phyloP scores from a whole-genome alignment of 2,113 vertebrate genomes.

The Amia ocellicauda region DNA sequence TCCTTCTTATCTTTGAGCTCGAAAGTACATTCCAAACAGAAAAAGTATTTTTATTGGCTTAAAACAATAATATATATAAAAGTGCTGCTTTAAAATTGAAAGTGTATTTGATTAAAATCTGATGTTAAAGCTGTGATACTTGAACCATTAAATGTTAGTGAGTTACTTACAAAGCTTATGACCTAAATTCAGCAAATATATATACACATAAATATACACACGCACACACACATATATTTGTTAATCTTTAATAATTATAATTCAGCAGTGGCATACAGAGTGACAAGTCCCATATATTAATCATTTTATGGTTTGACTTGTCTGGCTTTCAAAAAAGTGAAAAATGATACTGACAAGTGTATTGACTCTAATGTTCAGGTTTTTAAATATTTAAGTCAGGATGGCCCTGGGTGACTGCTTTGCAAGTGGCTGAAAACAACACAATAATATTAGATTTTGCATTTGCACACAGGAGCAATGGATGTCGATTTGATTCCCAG shows the following conservation, averaged over 20 bases:
- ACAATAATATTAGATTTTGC: constrained; percentile 1
- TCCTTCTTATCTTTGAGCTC: constrained; percentile 83
- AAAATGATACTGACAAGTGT: background rate
- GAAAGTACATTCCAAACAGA: constrained; percentile 77
- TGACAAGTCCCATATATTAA: constrained; percentile 8
- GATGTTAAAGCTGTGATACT: constrained; percentile 63
- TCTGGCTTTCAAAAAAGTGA: constrained; percentile 15
- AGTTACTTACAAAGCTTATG: background rate
- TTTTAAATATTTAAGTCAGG: constrained; percentile 22
- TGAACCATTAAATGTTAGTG: constrained; percentile 55
- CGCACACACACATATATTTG: constrained; percentile 4
- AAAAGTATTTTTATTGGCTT: constrained; percentile 71
- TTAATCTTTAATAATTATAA: constrained; percentile 17
- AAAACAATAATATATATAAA: constrained; percentile 60
- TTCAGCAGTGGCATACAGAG: constrained; percentile 9
- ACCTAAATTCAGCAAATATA: constrained; percentile 1
- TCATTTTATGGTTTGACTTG: constrained; percentile 15
- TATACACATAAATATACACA: background rate
- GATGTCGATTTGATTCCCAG: background rate
- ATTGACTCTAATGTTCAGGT: background rate
- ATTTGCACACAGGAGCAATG: background rate
- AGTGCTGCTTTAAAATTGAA: constrained; percentile 57
- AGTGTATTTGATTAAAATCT: constrained; percentile 75
- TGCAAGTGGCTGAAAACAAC: background rate
- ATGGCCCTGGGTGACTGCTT: background rate